phyloP scores from a whole-genome alignment of 2,113 vertebrate species.

The Sigmodon hispidus region DNA sequence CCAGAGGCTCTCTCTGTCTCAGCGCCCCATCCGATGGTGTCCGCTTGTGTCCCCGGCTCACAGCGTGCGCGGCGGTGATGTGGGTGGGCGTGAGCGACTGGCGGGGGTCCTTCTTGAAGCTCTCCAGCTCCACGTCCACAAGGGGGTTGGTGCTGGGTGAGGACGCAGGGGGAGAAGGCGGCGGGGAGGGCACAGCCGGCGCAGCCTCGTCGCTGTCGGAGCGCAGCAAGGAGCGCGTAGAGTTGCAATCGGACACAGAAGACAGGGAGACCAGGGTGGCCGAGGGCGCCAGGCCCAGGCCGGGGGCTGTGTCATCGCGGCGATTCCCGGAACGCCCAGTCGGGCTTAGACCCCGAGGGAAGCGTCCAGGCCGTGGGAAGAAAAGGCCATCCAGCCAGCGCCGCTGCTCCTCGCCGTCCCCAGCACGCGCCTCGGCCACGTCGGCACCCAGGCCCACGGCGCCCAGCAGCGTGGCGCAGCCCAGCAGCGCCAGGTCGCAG shows the following conservation, averaged over 20 bases:
- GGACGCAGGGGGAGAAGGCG: not conserved
- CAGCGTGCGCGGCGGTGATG: conserved; percentile 86
- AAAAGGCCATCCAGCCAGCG: conserved; percentile 91
- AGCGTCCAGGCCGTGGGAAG: conserved; percentile 90
- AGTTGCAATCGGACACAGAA: conserved; percentile 94
- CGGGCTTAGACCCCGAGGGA: conserved; percentile 78
- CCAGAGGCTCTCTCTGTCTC: conserved; percentile 82
- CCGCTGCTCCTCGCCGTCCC: conserved; percentile 86
- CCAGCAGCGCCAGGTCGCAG: conserved; percentile 89
- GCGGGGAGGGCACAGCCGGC: conserved; percentile 69
- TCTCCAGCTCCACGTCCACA: conserved; percentile 92
- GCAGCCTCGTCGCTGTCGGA: conserved; percentile 90
- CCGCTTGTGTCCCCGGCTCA: conserved; percentile 89
- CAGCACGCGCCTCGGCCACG: conserved; percentile 87
- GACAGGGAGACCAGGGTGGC: conserved; percentile 93
- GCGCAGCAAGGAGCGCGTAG: conserved; percentile 92
- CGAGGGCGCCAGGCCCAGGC: conserved; percentile 86
- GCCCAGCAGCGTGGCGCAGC: conserved; percentile 91
- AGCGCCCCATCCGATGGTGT: conserved; percentile 92
- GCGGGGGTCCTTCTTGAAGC: conserved; percentile 93
- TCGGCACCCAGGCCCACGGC: conserved; percentile 90
- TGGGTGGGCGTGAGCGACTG: conserved; percentile 95
- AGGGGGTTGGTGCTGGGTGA: conserved; percentile 87
- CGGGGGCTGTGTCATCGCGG: conserved; percentile 73
- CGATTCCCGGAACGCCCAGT: conserved; percentile 37